A percentile compares a stretch with the other conserved stretches of the same genome.
Conservation (phyloP, 2,888 invertebrate species). For the Geotrupes spiniger region DNA sequence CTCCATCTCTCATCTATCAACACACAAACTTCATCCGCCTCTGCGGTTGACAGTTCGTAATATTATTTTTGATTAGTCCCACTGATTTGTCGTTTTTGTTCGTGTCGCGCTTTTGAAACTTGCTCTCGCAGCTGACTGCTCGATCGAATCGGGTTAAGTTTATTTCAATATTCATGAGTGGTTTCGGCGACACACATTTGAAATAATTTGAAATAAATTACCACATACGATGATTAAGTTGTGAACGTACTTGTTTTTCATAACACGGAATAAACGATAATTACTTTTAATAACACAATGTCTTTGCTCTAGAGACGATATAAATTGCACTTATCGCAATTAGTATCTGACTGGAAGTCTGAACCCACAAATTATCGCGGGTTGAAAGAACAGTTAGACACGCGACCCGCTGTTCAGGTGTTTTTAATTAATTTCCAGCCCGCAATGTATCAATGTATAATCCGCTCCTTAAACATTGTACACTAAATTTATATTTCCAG, state of each 20-base stretch:
- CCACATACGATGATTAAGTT: no score
- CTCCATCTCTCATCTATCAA: conserved; percentile 26
- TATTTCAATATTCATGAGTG: no score
- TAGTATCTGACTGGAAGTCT: conserved; percentile 6
- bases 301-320: conserved; percentile 3
- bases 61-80: conserved; percentile 26
- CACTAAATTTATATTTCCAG: no score
- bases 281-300: conserved; percentile 2
- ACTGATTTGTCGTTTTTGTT: conserved; percentile 15
- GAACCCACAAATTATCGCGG: conserved; percentile 14
- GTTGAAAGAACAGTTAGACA: conserved; percentile 26
- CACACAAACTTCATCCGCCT: conserved; percentile 23
- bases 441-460: conserved; percentile 20
- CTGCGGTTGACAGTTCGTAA: conserved; percentile 25
- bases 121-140: no score
- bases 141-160: no score
- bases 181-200: neutral
- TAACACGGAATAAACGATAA: no score
- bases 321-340: conserved; percentile 5
- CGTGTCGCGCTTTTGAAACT: neutral
- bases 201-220: neutral
- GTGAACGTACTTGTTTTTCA: neutral
- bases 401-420: conserved; percentile 27
- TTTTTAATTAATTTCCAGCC: conserved; percentile 30
- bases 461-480: neutral